Evolutionary conservation across 2,888 invertebrate species (phyloP), one percentile per base, ranked within the genome.

Genomic region (Cerastis leucographa): DNA sequence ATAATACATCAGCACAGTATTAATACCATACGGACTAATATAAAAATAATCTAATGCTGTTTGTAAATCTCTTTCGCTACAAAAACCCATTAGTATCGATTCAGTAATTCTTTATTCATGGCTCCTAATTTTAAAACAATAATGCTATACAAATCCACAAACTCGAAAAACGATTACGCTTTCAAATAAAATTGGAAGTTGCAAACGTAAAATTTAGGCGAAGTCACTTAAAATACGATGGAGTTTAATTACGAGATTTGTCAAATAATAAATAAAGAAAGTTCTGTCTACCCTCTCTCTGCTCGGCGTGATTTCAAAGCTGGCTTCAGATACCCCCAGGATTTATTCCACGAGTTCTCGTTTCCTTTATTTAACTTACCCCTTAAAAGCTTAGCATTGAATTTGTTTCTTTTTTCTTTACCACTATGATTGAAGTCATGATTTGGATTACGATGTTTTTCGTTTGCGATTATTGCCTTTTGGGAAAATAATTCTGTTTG

Each of bases 211-310:
- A 88, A 86, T 88, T 84, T 83, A 83, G 74, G 75, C 73, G 54
- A 83, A 89, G 87, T 90, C 84, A 87, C 87, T 91, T 90, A 86
- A 89, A 91, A 91, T 80, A 85, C 89, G 88, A 88, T 91, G 84
- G 81, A 84, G 86, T 90, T 91, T 92, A 92, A 92, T 93, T 90
- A 92, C 89, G 86, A 91, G 90, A 92, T 92, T 92, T 91, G 91
- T 91, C 90, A 92, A 92, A 92, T 90, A 91, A 93, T 92, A 92
- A 91, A 92, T 91, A 92, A 90, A 87, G 86, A 87, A 89, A 88
- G 85, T 88, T 87, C 83, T 86, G 83, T 85, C 83, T 81, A 80
- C 71, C 78, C 78, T 76, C 84, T 71, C 78, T n/a, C 76, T 73
- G 68, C 78, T 87, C 84, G 75, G 65, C 81, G 88, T 87, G 87